phyloP scores from a whole-genome alignment of 2,797 vertebrate genomes.

The Thalassophryne amazonica region DNA sequence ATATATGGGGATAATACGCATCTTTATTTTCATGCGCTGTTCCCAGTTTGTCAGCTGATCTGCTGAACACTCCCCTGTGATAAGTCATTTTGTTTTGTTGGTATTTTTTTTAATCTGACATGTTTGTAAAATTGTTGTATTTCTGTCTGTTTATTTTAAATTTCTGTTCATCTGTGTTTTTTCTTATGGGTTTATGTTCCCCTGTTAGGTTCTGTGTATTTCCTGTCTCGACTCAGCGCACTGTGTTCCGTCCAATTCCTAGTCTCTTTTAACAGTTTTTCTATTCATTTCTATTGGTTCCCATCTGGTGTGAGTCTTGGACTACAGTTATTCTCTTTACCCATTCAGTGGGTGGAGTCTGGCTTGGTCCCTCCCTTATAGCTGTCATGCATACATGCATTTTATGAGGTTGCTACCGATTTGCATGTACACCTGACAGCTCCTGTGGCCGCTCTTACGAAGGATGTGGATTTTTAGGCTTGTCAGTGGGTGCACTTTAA shows the following conservation, averaged over 20 bases:
- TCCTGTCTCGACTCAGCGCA: constrained; percentile 55
- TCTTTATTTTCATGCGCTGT: constrained; percentile 1
- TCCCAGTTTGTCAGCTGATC: no score
- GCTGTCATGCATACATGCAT: constrained; percentile 65
- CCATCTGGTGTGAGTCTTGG: constrained; percentile 45
- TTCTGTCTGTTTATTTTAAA: no score
- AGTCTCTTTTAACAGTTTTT: constrained; percentile 35
- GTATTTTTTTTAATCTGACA: no score
- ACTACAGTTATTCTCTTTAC: constrained; percentile 55
- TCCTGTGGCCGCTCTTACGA: constrained; percentile 52
- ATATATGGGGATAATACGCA: constrained; percentile 12
- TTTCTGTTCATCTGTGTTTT: constrained; percentile 33
- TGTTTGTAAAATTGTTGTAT: no score
- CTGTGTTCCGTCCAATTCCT: constrained; percentile 36
- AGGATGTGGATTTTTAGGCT: constrained; percentile 47
- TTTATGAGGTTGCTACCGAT: constrained; percentile 4
- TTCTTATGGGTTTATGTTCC: constrained; percentile 35
- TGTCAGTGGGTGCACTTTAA: constrained; percentile 59
- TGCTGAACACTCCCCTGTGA: not conserved
- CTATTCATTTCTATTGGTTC: constrained; percentile 38
- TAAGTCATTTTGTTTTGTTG: not conserved
- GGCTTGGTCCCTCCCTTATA: constrained; percentile 50
- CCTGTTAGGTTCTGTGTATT: constrained; percentile 32
- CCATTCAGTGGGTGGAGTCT: constrained; percentile 52
- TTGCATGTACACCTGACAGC: constrained; percentile 64